Evolutionary conservation across 2,888 invertebrate species (phyloP), one percentile per base, ranked within the genome.

Genomic region (Mythimna lalbum): DNA sequence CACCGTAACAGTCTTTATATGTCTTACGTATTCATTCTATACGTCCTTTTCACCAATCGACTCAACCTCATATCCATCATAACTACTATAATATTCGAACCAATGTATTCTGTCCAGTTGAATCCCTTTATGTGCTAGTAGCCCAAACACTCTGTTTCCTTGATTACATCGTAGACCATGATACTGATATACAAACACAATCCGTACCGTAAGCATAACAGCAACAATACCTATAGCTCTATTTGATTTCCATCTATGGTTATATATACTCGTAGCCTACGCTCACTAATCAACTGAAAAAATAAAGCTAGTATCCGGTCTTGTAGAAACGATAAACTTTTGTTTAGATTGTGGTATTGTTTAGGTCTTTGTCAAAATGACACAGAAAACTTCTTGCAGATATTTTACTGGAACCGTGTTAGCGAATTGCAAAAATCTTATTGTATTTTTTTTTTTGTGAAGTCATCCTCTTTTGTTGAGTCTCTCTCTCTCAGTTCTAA

Each of bases 331-430:
- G 56, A 55, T 53, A 61, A 50, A 60, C 62, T 12, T 55, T 63
- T 50, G 10, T 39, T 39, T 39, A 12, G 39, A 39, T 39, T 33
- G 3, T 39, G 12, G 56, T 64, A 56, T 78, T 60, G 39, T 78
- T 77, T 77, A 62, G 62, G 10, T 31, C 7, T 69, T 64, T 60
- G 81, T 57, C 71, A 76, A 70, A 67, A 47, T 50, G 31, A 64
- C 68, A 64, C 69, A 55, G 61, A 71, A 66, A 57, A 43, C 77
- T 66, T 21, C 71, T 65, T 62, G 19, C 47, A 49, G 47, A 23
- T 61, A 21, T 60, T 52, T 49, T 53, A 66, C 55, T 39, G 36
- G 69, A 68, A 70, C 68, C 68, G 63, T 80, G 63, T 57, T 65
- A 82, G 36, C 31, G 33, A 67, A 70, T 68, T 55, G 1, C 60